These are phyloP conservation scores for Spilogale gracilis DNA, from an alignment of 2,113 vertebrate genomes.

Conservation along the genomic window DNA sequence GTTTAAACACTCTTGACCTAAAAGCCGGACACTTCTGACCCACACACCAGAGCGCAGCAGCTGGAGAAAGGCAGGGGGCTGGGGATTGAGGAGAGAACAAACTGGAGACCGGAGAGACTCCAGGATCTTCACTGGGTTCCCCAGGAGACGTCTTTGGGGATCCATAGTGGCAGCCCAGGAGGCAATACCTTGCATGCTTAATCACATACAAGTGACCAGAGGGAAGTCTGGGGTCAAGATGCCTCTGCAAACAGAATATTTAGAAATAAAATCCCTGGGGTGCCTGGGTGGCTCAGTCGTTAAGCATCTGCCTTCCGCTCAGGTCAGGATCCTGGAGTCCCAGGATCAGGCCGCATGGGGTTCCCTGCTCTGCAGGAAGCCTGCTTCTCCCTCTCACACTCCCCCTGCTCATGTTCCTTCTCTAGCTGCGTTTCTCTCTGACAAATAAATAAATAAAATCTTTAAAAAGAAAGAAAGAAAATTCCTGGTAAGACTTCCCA, in stretches of 20 bases:
- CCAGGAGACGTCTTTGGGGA: background rate
- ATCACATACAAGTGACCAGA: background rate
- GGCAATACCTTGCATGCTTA: background rate
- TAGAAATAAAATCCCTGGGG: background rate
- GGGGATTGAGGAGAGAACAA: background rate
- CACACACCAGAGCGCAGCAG: background rate
- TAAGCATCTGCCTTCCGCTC: no score
- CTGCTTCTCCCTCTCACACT: no score
- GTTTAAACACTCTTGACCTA: constrained; percentile 18
- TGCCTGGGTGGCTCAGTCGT: no score
- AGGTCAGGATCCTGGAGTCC: no score
- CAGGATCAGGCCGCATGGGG: no score
- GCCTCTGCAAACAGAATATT: background rate
- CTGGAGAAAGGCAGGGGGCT: background rate
- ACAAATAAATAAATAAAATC: no score
- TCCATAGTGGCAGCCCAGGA: background rate
- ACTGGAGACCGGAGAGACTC: background rate
- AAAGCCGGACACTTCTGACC: background rate
- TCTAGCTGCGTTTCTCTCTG: no score
- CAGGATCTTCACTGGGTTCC: background rate
- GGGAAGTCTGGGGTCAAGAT: background rate
- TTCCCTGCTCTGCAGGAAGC: no score
- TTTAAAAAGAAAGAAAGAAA: background rate
- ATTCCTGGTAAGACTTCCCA: background rate
- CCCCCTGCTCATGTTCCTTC: no score